Evolutionary conservation across 2,888 invertebrate genomes (phyloP).

Genomic region (Tethea ocularis): DNA sequence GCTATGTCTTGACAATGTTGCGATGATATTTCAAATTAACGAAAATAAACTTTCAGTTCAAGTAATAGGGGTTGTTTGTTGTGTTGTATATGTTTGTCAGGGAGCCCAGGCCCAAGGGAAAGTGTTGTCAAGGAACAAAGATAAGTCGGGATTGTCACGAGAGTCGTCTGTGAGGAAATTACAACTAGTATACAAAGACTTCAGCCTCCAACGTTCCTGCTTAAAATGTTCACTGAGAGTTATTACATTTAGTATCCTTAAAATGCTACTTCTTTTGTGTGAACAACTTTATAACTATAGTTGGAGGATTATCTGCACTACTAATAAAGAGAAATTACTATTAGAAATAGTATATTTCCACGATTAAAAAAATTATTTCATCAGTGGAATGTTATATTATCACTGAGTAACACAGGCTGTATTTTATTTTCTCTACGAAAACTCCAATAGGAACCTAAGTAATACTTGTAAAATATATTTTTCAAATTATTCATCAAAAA

Average conservation of each 20-base stretch:
- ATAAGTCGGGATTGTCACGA: conserved; percentile 78
- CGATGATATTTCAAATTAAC: conserved; percentile 9
- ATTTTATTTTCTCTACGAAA: no score
- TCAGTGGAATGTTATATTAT: no score
- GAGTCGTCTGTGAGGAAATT: conserved; percentile 72
- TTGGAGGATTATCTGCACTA: background rate
- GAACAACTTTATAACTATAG: background rate
- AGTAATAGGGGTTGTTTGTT: conserved; percentile 28
- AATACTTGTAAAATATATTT: no score
- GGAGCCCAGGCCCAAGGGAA: conserved; percentile 65
- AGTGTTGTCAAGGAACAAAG: conserved; percentile 79
- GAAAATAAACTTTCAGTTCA: conserved; percentile 30
- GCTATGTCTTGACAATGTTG: conserved; percentile 41
- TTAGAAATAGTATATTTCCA: no score
- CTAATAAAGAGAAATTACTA: no score
- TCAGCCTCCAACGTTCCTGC: conserved; percentile 52
- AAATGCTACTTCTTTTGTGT: conserved; percentile 13
- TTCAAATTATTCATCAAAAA: conserved; percentile 58
- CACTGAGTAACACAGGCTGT: no score
- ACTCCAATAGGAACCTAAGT: no score
- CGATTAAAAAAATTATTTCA: no score
- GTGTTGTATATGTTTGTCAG: conserved; percentile 34
- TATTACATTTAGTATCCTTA: conserved; percentile 15
- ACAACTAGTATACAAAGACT: conserved; percentile 68
- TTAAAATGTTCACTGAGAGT: conserved; percentile 40